Evolutionary conservation across 2,888 invertebrate genomes (phyloP), one percentile per base, ranked within the genome.

Genomic region (Rhopalosiphum nymphaeae): DNA sequence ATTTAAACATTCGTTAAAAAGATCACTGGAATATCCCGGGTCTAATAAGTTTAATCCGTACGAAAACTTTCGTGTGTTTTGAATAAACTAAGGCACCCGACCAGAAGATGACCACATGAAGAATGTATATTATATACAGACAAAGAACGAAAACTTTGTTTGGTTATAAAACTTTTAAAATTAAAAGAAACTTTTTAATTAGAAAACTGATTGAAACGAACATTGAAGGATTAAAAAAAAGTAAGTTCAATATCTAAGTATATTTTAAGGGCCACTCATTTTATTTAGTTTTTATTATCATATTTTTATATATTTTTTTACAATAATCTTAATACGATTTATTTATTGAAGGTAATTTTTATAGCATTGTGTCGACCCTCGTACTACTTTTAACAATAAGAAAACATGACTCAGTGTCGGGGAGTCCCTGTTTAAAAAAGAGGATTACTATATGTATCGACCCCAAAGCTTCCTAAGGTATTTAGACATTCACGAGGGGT

Each of bases 401-500:
- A 93, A 93, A 93, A 93, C 93, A 93, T 93, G 93, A 93, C 93
- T 93, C 93, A 93, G 89, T 93, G 85, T 86, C 86, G 46, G 93
- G 36, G 90, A 89, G 89, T 90, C 61, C 90, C 57, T 36, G 89
- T 61, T 90, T 90, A 57, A 84, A 89, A 92, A 91, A 89, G 67
- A 91, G 67, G 89, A 90, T 90, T 90, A 92, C 87, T 92, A 53
- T 53, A 93, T 90, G 46, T 90, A 93, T 93, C 89, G 90, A 90
- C 93, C 93, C 93, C 42, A 93, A 90, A 93, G 85, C 93, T 93
- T 93, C 90, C 93, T 93, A 57, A 93, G 93, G 93, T 93, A 93
- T 93, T 93, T 93, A 93, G 93, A 57, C 89, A 93, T 93, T 93
- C 93, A 93, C 85, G 89, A 93, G 90, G 93, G 93, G 93, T 93